These are phyloP conservation scores for Bombycilla garrulus DNA, from an alignment of 2,113 vertebrate species.

Conservation along the genomic window DNA sequence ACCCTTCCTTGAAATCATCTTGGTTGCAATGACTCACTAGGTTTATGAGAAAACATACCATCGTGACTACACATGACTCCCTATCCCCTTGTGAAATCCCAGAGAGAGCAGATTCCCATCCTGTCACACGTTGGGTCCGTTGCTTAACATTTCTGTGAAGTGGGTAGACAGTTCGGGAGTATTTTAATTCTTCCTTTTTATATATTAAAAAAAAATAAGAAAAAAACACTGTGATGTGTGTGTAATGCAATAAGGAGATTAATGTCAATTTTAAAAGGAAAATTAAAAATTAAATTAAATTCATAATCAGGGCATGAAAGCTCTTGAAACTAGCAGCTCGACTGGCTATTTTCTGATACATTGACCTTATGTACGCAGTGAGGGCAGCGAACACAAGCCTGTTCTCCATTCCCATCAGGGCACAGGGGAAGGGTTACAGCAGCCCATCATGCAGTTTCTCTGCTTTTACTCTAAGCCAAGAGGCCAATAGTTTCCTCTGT, in stretches of 20 bases:
- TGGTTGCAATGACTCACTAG: not conserved
- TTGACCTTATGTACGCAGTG: not conserved
- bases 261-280: not conserved
- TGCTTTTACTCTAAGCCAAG: conserved; percentile 42
- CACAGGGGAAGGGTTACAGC: not conserved
- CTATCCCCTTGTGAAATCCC: not conserved
- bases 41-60: conserved; percentile 29
- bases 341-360: conserved; percentile 19
- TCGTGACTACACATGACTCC: not conserved
- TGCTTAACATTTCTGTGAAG: not conserved
- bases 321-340: not conserved
- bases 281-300: not conserved
- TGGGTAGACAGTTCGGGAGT: not conserved
- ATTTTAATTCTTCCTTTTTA: not conserved
- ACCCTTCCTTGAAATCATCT: not conserved
- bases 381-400: not conserved
- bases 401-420: conserved; percentile 20
- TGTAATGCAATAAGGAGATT: not conserved
- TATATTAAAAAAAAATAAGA: not conserved
- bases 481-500: conserved; percentile 19
- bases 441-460: not conserved
- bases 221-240: not conserved
- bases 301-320: not conserved
- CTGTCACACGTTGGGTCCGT: not conserved
- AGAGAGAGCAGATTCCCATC: not conserved